These are phyloP conservation scores for Hoplodrina blanda DNA, from an alignment of 2,888 invertebrate species.

Conservation along the genomic window DNA sequence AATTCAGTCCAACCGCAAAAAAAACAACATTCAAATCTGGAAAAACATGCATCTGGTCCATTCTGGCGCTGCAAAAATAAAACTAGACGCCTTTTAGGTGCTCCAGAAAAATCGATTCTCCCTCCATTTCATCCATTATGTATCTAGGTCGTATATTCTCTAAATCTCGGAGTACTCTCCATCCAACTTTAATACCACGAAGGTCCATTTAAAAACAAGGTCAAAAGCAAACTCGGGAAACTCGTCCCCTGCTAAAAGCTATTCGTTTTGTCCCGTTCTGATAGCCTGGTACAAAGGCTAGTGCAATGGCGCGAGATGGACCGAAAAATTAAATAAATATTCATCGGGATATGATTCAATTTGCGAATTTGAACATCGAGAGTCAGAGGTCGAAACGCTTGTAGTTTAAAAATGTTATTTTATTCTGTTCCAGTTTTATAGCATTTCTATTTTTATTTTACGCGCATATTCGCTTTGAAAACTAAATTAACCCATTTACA, in stretches of 20 bases:
- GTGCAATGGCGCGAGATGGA: slow-evolving; percentile 40
- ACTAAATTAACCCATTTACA: neutral
- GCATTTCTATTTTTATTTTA: neutral
- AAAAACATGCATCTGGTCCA: slow-evolving; percentile 22
- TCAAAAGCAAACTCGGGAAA: slow-evolving; percentile 46
- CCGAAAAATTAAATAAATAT: slow-evolving; percentile 53
- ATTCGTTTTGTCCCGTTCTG: slow-evolving; percentile 28
- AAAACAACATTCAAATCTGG: slow-evolving; percentile 16
- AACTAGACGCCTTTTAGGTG: slow-evolving; percentile 26
- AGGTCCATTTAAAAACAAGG: slow-evolving; percentile 63
- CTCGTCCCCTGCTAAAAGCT: slow-evolving; percentile 52
- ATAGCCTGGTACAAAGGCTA: slow-evolving; percentile 33
- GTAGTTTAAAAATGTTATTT: neutral
- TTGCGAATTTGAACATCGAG: slow-evolving; percentile 36
- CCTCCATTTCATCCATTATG: slow-evolving; percentile 56
- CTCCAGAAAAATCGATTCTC: slow-evolving; percentile 49
- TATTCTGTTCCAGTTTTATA: slow-evolving; percentile 1
- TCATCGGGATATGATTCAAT: slow-evolving; percentile 46
- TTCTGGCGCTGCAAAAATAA: slow-evolving; percentile 40
- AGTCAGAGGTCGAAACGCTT: slow-evolving; percentile 9
- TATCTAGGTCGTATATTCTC: slow-evolving; percentile 59
- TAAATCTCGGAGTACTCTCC: slow-evolving; percentile 53
- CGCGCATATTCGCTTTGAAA: neutral
- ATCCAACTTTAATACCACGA: slow-evolving; percentile 45
- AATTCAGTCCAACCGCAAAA: slow-evolving; percentile 7